Base-by-base conservation (phyloP, 2,797 vertebrate genomes). In the Smutsia gigantea region DNA sequence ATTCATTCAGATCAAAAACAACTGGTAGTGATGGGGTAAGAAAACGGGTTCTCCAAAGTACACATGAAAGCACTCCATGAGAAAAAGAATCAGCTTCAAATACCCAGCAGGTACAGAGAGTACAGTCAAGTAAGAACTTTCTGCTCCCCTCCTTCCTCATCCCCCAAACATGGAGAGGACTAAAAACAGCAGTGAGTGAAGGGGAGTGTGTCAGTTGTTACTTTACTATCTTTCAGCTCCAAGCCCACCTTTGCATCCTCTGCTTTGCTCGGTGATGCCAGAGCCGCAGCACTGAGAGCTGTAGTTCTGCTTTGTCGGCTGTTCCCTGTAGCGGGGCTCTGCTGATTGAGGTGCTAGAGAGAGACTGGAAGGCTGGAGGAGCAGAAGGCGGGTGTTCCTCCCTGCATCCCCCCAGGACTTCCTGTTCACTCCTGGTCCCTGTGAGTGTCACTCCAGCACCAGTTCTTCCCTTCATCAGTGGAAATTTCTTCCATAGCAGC, bases 1-100 rank as follows among this genome's bases (percentile, higher is more conserved):
- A 25, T 92, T 93, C 63, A 83, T 74, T 83, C 29, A 94, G 53
- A 81, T 84, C 71, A 90, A 94, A 95, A 61, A 74, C 92, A 83
- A 88, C 57, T 29, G 46, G 19, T n/a, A 57, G 63, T 51, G 18
- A 37, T 51, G 29, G 51, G 75, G 64, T 61, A 55, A 75, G 66
- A 90, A 92, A 69, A 89, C 7, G 51, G 37, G 27, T 88, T 64
- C 46, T 74, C 61, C 59, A 31, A 85, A 93, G 59, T 51, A 86
- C 81, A 42, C 78, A 34, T 5, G 5, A 91, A 95, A 71, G 37
- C 34, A 2, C 25, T 64, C 29, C 39, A 15, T 57, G 51, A 88
- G 31, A 83, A 27, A 53, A 57, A 82, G 34, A 88, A 85, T 37
- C n/a, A 17, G 25, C 59, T 86, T 93, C 31, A 69, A 72, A 69